Conservation (phyloP, 2,888 invertebrate species). For the Sarcophaga variegata region DNA sequence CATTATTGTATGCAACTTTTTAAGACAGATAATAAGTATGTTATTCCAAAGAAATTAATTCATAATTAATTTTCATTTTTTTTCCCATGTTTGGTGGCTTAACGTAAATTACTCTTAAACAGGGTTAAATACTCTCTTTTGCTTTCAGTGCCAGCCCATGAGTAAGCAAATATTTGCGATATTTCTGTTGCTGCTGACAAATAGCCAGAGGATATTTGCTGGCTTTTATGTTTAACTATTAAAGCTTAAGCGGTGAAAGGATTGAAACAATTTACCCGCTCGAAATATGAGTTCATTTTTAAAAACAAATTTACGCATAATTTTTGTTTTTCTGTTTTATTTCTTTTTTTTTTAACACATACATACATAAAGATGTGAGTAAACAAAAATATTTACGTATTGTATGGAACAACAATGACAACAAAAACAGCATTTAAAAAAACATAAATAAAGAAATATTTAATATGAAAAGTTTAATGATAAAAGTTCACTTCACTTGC, state of each 20-base stretch:
- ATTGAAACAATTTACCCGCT: not conserved
- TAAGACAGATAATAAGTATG: slow-evolving; percentile 20
- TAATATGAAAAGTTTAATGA: slow-evolving; percentile 37
- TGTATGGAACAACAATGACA: not conserved
- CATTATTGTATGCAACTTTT: not conserved
- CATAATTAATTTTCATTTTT: too few species aligned
- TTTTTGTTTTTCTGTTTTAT: not conserved
- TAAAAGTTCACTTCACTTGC: slow-evolving; percentile 30
- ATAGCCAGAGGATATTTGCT: slow-evolving; percentile 60
- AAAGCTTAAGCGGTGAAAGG: not conserved
- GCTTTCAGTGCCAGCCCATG: not conserved
- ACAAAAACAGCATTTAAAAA: not conserved
- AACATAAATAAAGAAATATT: not conserved
- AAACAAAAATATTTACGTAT: slow-evolving; percentile 25
- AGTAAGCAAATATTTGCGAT: not conserved
- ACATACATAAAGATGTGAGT: not conserved
- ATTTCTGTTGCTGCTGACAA: slow-evolving; percentile 20
- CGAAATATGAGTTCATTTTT: not conserved
- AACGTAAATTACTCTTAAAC: slow-evolving; percentile 47
- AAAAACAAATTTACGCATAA: not conserved
- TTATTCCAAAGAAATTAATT: not conserved
- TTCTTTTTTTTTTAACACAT: not conserved
- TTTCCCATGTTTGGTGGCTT: not conserved
- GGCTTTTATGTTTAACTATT: slow-evolving; percentile 54
- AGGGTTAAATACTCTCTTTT: slow-evolving; percentile 22